These are phyloP conservation scores for Drosophila sucinea DNA, from an alignment of 1,140 invertebrate genomes.

Conservation along the genomic window DNA sequence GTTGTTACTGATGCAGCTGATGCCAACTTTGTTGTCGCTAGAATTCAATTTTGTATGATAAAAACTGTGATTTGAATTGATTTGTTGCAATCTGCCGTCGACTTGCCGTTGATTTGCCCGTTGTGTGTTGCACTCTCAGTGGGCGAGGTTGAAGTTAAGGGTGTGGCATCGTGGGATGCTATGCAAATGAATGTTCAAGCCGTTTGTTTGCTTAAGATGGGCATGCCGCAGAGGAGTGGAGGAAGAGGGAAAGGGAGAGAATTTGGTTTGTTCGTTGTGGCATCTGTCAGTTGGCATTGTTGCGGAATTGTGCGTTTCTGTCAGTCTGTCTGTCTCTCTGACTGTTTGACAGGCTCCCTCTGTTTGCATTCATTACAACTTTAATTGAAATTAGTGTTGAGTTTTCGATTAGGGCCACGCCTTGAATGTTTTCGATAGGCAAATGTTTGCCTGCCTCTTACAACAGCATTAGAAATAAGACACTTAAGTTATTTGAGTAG, in stretches of 20 bases:
- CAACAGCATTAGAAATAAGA: constrained; percentile 14
- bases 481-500: constrained; percentile 3
- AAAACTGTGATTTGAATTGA: constrained; percentile 65
- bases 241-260: constrained; percentile 18
- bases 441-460: constrained; percentile 45
- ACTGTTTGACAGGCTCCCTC: constrained; percentile 21
- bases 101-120: constrained; percentile 37
- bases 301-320: constrained; percentile 56
- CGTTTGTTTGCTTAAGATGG: constrained; percentile 50
- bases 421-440: constrained; percentile 37
- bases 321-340: constrained; percentile 23
- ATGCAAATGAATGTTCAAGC: constrained; percentile 66
- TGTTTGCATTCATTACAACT: constrained; percentile 62
- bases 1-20: neutral
- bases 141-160: neutral
- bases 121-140: constrained; percentile 24
- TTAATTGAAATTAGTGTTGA: constrained; percentile 79
- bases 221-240: constrained; percentile 21
- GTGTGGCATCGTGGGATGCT: constrained; percentile 24
- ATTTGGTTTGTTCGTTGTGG: neutral
- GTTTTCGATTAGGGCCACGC: constrained; percentile 64
- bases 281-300: constrained; percentile 55
- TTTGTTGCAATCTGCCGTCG: constrained; percentile 60
- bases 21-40: neutral
- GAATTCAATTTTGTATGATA: constrained; percentile 59